Conservation (phyloP, 2,113 vertebrate species). For the Fukomys damarensis region DNA sequence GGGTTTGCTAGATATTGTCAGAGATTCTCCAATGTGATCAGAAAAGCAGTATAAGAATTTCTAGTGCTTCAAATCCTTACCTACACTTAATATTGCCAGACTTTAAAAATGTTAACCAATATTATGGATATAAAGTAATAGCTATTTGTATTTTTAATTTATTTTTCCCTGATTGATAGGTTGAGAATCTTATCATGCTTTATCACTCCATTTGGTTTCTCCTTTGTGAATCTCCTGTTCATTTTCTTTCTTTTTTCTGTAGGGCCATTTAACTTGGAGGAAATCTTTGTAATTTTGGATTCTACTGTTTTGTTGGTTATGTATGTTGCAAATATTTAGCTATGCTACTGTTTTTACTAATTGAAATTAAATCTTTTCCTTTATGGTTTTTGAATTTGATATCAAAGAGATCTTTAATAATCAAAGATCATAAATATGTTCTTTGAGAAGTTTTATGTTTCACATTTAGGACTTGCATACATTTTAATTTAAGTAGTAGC, state of each 20-base stretch:
- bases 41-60: not conserved
- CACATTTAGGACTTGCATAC: not conserved
- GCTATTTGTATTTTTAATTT: slow-evolving; percentile 20
- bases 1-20: not conserved
- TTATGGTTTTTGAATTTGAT: slow-evolving; percentile 22
- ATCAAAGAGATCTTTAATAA: slow-evolving; percentile 16
- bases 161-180: not conserved
- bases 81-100: not conserved
- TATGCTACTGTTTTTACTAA: slow-evolving; percentile 38
- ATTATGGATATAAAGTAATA: not conserved
- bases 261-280: not conserved
- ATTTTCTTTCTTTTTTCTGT: not conserved
- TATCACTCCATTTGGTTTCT: not conserved
- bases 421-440: not conserved
- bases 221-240: slow-evolving; percentile 33
- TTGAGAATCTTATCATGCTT: not conserved
- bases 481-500: not conserved
- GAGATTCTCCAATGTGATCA: not conserved
- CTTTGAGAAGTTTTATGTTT: slow-evolving; percentile 4
- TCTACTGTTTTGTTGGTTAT: not conserved
- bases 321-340: not conserved
- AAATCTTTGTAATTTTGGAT: slow-evolving; percentile 46
- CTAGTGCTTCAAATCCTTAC: not conserved
- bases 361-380: slow-evolving; percentile 39
- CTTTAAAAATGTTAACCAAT: not conserved